Conservation (phyloP, 1,140 invertebrate species). For the Drosophila ironensis region DNA sequence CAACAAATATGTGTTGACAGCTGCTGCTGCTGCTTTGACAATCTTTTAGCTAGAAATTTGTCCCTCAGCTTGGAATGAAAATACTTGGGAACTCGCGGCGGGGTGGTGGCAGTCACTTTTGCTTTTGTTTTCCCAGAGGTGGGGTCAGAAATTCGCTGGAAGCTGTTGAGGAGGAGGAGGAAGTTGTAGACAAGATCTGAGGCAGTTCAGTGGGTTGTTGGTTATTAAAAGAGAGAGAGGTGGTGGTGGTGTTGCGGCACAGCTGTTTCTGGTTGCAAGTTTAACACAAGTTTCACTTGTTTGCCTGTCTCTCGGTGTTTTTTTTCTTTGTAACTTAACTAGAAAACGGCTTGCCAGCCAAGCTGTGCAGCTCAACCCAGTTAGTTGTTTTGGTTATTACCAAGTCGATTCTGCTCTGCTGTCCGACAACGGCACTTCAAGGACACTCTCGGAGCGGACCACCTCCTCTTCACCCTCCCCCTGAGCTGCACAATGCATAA, state of each 20-base stretch:
- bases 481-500: constrained; percentile 48
- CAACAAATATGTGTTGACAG: constrained; percentile 39
- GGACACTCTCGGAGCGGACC: background rate
- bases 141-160: constrained; percentile 21
- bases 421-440: background rate
- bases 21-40: constrained; percentile 52
- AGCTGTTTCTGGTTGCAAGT: constrained; percentile 51
- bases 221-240: background rate
- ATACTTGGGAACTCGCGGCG: constrained; percentile 23
- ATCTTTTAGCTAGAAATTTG: constrained; percentile 68
- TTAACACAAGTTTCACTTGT: constrained; percentile 52
- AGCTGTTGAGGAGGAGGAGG: constrained; percentile 5
- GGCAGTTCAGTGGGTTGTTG: constrained; percentile 6
- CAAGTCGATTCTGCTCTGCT: constrained; percentile 7
- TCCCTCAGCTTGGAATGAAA: constrained; percentile 43
- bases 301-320: background rate
- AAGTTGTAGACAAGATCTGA: constrained; percentile 25
- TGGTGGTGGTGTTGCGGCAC: constrained; percentile 14
- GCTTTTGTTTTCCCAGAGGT: constrained; percentile 51
- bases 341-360: constrained; percentile 5
- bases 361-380: constrained; percentile 6
- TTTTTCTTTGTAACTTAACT: too few species aligned
- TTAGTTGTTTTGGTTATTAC: constrained; percentile 12
- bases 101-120: constrained; percentile 62
- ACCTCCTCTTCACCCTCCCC: background rate